phyloP scores from a whole-genome alignment of 2,888 invertebrate genomes.

The Andrena dorsata region DNA sequence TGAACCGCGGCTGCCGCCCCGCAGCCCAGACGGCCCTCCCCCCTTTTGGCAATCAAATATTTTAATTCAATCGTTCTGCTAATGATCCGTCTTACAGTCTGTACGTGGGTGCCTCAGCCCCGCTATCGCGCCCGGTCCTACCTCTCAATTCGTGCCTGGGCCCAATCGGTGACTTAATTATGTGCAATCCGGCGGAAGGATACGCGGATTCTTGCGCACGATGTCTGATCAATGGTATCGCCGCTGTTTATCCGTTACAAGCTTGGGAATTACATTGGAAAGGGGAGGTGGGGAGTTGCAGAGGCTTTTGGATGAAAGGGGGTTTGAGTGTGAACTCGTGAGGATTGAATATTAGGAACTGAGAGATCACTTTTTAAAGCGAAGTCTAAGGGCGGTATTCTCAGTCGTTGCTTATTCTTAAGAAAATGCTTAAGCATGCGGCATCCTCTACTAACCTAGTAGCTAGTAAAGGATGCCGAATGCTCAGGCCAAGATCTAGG shows the following conservation, averaged over 20 bases:
- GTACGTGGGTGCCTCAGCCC: constrained; percentile 33
- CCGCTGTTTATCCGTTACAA: background rate
- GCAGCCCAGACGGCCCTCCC: constrained; percentile 32
- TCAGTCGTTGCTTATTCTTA: too few species aligned
- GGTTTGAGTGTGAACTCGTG: background rate
- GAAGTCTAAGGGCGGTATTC: too few species aligned
- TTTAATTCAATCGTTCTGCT: constrained; percentile 83
- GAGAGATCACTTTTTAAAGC: background rate
- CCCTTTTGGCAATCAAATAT: constrained; percentile 84
- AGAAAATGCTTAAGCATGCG: too few species aligned
- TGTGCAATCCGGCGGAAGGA: background rate
- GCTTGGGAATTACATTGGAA: constrained; percentile 1
- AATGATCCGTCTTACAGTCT: constrained; percentile 79
- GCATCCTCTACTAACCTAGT: too few species aligned
- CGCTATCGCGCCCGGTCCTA: constrained; percentile 9
- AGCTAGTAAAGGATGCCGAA: too few species aligned
- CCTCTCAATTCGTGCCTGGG: constrained; percentile 22
- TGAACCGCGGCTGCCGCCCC: constrained; percentile 40
- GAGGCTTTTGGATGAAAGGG: background rate
- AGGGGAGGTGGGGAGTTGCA: background rate
- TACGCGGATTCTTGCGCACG: background rate
- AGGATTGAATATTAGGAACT: background rate
- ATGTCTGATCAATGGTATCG: background rate
- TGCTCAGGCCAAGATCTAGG: too few species aligned
- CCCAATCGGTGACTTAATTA: constrained; percentile 28